Evolutionary conservation across 2,797 vertebrate genomes (phyloP).

Genomic region (Neomorphus geoffroyi): DNA sequence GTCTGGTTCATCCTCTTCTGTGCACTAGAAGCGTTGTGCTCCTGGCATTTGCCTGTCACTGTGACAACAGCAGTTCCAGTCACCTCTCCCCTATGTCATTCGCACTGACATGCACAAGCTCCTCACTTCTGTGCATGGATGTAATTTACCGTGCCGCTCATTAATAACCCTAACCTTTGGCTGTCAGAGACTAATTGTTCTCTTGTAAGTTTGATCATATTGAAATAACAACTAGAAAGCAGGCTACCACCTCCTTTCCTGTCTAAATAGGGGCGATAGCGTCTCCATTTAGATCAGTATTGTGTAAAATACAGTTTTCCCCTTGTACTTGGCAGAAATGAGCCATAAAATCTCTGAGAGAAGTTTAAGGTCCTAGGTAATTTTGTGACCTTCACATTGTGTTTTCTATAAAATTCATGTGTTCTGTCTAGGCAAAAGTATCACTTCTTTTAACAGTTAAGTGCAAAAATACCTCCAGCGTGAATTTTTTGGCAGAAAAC

Average conservation of each 20-base stretch:
- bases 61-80: neutral
- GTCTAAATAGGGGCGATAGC: neutral
- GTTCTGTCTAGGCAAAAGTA: neutral
- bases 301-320: neutral
- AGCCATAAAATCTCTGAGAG: neutral
- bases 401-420: neutral
- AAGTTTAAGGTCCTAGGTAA: neutral
- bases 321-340: neutral
- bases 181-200: neutral
- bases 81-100: neutral
- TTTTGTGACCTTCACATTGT: neutral
- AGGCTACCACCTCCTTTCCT: neutral
- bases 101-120: rapidly evolving
- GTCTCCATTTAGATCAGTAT: neutral
- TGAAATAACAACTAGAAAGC: neutral
- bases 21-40: neutral
- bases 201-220: neutral
- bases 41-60: neutral
- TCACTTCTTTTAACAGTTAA: neutral
- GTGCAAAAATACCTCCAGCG: neutral
- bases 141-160: neutral
- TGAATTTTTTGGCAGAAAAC: neutral
- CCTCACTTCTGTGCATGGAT: neutral
- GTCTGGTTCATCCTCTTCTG: neutral
- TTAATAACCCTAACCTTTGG: neutral